Evolutionary conservation across 64 coral and sea anemone genomes (phyloP), one percentile per base, ranked within the genome.

Genomic region (Dendrophyllia cribrosa): DNA sequence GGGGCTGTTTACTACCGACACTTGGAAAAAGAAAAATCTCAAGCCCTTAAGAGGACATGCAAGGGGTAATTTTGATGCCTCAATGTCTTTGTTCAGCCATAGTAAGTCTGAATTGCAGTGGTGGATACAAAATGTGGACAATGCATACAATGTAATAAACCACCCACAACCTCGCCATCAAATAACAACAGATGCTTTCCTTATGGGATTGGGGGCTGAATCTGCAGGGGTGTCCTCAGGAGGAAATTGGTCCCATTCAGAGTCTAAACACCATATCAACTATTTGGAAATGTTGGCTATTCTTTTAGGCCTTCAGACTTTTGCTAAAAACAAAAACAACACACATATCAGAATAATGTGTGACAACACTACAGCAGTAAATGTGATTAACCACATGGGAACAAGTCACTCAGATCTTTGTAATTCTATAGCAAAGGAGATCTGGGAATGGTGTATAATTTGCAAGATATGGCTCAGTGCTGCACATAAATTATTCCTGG

Each of bases 361-460:
- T 81, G 43, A 91, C 60, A 72, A 91, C 34, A 81, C 89, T 1
- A 82, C 77, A 7, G 67, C 89, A 26, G 78, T 91, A 12, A 90
- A 80, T 67, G 50, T 90, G 23, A 49, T 90, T 25, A 90, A 90
- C 66, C 74, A 79, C 51, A 90, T 90, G 76, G 88, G 88, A 50
- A 91, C 89, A 22, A 91, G 66, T 72, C 89, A 83, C 51, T 91
- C 77, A 0, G 78, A 55, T 70, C 43, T 22, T 26, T 83, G 89
- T 82, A 83, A 91, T 60, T 49, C 34, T 9, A 21, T 90, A 70
- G 88, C 74, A 12, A 78, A 68, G 21, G 46, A 66, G 50, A 90
- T 90, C 81, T 91, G 89, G 89, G 76, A 91, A 22, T 91, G 89
- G 89, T 91, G 77, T 82, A 91, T 91, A 66, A 22, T 22, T 10